These are phyloP conservation scores for Forbesichthys agassizii DNA, from an alignment of 2,113 vertebrate genomes.

Conservation along the genomic window DNA sequence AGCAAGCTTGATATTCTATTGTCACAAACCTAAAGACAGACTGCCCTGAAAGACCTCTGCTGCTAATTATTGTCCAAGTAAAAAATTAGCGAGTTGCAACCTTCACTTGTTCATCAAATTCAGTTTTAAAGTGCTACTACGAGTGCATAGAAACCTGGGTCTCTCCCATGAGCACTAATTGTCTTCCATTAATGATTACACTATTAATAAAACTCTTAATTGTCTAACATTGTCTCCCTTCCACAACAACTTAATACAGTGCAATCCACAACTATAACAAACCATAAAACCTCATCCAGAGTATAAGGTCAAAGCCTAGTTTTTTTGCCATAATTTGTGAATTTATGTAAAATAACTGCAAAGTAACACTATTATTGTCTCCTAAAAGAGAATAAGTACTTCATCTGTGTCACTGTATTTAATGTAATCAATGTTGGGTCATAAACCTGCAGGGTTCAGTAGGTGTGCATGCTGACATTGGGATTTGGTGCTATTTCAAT, in stretches of 20 bases:
- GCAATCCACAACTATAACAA: constrained; percentile 17
- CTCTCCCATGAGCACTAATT: constrained; percentile 29
- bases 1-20: constrained; percentile 20
- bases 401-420: no score
- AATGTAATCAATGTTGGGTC: no score
- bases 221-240: constrained; percentile 37
- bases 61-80: constrained; percentile 8
- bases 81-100: constrained; percentile 3
- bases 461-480: no score
- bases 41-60: constrained; percentile 8
- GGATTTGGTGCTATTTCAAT: no score
- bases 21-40: constrained; percentile 20
- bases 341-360: no score
- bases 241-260: constrained; percentile 41
- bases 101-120: constrained; percentile 17
- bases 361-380: no score
- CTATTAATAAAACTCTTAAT: constrained; percentile 59
- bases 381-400: no score
- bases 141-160: constrained; percentile 41
- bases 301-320: background rate
- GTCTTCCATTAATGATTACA: constrained; percentile 52
- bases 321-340: background rate
- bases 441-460: no score
- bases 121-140: constrained; percentile 21
- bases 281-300: background rate